Conservation (phyloP, 2,888 invertebrate genomes). For the Pterobdella sp. region DNA sequence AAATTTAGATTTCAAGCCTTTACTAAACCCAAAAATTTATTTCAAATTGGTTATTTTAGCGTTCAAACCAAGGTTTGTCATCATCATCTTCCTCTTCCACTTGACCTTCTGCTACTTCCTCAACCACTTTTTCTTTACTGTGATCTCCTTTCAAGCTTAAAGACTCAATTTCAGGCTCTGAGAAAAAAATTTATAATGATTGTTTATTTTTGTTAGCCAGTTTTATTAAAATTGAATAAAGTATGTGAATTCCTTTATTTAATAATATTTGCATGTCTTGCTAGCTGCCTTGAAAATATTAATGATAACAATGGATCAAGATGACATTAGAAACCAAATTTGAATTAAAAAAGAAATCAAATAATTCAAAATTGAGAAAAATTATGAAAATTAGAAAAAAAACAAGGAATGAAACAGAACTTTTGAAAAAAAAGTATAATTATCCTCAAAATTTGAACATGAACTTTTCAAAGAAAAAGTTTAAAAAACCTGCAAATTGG, state of each 20-base stretch:
- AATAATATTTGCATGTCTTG: too few relatives aligned
- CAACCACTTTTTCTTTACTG: constrained; percentile 20
- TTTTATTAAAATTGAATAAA: too few relatives aligned
- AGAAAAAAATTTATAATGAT: too few relatives aligned
- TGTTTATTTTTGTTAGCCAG: too few relatives aligned
- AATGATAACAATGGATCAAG: too few relatives aligned
- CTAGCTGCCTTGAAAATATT: too few relatives aligned
- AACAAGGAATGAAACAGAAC: not conserved
- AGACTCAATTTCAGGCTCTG: constrained; percentile 33
- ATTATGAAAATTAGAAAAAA: too few relatives aligned
- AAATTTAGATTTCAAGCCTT: not conserved
- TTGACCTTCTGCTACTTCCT: not conserved
- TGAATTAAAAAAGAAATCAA: too few relatives aligned
- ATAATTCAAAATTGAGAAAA: too few relatives aligned
- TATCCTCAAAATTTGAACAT: not conserved
- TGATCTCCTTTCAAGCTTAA: constrained; percentile 28
- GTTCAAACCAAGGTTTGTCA: constrained; percentile 31
- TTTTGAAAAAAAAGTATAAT: constrained; percentile 11
- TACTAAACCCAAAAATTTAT: not conserved
- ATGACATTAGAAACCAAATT: too few relatives aligned
- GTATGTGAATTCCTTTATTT: too few relatives aligned
- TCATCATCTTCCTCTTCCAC: constrained; percentile 30
- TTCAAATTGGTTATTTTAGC: constrained; percentile 20
- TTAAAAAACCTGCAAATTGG: constrained; percentile 62
- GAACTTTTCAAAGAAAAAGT: not conserved